A percentile compares a stretch with the other conserved stretches of the same genome.
Conservation (phyloP, 2,888 invertebrate genomes). For the Agelastica alni region DNA sequence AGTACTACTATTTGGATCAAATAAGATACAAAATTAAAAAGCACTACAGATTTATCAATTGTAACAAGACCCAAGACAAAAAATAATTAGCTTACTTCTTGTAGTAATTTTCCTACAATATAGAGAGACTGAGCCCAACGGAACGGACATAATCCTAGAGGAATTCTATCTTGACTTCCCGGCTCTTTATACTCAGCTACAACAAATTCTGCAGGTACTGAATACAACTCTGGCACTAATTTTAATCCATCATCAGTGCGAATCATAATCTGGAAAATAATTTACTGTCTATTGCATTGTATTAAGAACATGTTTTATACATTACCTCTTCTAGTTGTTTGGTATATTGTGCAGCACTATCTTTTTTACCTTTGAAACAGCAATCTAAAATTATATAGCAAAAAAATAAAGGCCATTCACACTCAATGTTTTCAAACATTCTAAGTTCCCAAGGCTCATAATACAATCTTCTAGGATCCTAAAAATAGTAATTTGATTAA, state of each 20-base stretch:
- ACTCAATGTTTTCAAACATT: slow-evolving; percentile 99
- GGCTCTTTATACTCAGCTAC: slow-evolving; percentile 86
- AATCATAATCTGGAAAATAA: slow-evolving; percentile 68
- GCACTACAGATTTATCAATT: too few relatives aligned
- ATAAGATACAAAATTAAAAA: too few relatives aligned
- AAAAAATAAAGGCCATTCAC: slow-evolving; percentile 98
- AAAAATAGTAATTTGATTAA: slow-evolving; percentile 28
- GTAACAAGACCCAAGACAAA: too few relatives aligned
- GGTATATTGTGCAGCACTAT: slow-evolving; percentile 72
- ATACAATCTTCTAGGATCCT: slow-evolving; percentile 81
- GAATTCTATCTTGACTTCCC: slow-evolving; percentile 85
- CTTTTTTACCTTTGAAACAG: slow-evolving; percentile 86
- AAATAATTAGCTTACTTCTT: slow-evolving; percentile 89
- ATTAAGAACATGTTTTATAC: too few relatives aligned
- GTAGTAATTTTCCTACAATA: slow-evolving; percentile 89
- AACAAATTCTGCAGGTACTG: slow-evolving; percentile 83
- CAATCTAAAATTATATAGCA: slow-evolving; percentile 93
- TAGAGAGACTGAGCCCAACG: slow-evolving; percentile 99
- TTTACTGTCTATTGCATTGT: too few relatives aligned
- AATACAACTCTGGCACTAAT: slow-evolving; percentile 91
- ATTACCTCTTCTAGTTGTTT: slow-evolving; percentile 74
- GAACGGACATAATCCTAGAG: slow-evolving; percentile 90
- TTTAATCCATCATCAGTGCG: slow-evolving; percentile 85
- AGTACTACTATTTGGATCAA: too few relatives aligned
- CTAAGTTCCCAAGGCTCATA: slow-evolving; percentile 98